A percentile compares a stretch with the other conserved stretches of the same genome.
Conservation (phyloP, 2,113 vertebrate species). For the Neofelis nebulosa region DNA sequence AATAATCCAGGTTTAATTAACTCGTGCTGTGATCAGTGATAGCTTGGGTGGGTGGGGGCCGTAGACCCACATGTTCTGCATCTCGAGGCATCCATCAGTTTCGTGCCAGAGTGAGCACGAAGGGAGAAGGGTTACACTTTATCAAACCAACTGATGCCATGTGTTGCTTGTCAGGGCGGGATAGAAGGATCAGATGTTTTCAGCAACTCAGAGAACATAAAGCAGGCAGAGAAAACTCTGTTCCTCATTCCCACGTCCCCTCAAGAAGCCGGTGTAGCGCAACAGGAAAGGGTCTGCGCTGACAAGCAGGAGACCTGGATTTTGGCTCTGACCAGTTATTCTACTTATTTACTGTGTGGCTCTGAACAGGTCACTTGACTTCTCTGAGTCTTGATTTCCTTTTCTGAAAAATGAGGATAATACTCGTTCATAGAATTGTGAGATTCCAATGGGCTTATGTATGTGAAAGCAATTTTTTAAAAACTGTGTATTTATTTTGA, state of each 20-base stretch:
- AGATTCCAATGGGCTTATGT: background rate
- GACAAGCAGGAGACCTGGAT: background rate
- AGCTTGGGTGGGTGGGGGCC: background rate
- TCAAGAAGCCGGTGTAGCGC: background rate
- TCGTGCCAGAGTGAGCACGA: background rate
- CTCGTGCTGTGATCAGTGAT: background rate
- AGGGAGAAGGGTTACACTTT: constrained; percentile 28
- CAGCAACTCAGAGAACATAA: background rate
- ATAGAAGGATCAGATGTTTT: background rate
- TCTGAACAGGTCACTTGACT: background rate
- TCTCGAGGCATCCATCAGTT: constrained; percentile 35
- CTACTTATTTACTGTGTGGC: background rate
- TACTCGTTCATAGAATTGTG: background rate
- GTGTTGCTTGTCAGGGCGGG: background rate
- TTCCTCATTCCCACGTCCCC: background rate
- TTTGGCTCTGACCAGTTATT: background rate
- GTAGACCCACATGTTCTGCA: background rate
- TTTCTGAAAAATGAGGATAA: constrained; percentile 14
- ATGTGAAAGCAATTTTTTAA: background rate
- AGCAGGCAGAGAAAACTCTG: background rate
- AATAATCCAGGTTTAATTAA: constrained; percentile 64
- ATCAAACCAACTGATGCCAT: background rate
- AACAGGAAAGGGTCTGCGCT: background rate
- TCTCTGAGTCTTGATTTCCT: background rate
- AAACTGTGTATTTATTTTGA: background rate